Percentiles rank a stretch among this genome's conserved stretches.
These are phyloP conservation scores for Illadopsis cleaveri DNA, from an alignment of 2,113 vertebrate genomes.

Conservation along the genomic window DNA sequence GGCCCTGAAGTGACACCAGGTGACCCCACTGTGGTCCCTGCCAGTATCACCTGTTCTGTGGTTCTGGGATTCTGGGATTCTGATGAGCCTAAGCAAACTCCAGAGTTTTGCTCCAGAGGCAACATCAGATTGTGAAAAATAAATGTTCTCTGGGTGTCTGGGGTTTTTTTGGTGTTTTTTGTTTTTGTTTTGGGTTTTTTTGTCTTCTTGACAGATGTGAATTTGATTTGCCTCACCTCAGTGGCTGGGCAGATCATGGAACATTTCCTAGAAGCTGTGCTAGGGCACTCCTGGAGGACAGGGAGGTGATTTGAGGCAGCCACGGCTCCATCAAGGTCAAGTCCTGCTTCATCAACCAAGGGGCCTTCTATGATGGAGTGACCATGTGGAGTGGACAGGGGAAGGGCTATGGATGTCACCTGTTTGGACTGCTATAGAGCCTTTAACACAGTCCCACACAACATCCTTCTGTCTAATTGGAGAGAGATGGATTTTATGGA, in stretches of 20 bases:
- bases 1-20: background rate
- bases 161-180: background rate
- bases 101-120: background rate
- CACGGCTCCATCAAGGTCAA: background rate
- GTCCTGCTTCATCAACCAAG: background rate
- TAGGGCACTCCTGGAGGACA: background rate
- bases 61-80: background rate
- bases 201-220: background rate
- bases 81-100: background rate
- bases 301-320: background rate
- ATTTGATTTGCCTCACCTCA: background rate
- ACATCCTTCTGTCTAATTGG: background rate
- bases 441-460: background rate
- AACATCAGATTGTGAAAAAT: background rate
- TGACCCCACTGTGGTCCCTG: background rate
- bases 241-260: background rate
- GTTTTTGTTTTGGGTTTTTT: background rate
- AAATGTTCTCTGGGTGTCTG: background rate
- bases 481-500: background rate
- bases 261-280: background rate
- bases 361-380: background rate
- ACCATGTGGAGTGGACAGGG: too few relatives aligned
- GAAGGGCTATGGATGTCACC: background rate
- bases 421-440: background rate
- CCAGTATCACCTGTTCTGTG: background rate